These are phyloP conservation scores for Drosophila mettleri DNA, from an alignment of 2,888 invertebrate genomes.

Conservation along the genomic window DNA sequence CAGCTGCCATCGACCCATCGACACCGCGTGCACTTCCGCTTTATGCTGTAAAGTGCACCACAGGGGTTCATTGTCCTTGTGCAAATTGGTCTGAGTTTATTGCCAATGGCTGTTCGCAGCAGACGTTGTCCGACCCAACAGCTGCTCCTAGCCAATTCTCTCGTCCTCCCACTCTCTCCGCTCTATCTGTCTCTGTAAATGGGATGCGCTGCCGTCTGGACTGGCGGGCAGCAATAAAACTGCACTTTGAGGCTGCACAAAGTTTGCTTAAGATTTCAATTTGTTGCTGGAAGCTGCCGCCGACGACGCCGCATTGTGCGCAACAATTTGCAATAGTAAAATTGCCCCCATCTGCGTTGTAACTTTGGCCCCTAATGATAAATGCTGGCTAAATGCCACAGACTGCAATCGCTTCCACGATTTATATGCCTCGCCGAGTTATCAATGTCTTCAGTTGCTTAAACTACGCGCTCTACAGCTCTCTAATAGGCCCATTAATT, in stretches of 20 bases:
- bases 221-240: conserved; percentile 60
- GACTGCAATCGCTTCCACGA: conserved; percentile 61
- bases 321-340: conserved; percentile 72
- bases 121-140: conserved; percentile 57
- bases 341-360: conserved; percentile 36
- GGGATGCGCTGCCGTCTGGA: conserved; percentile 20
- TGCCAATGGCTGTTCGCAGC: conserved; percentile 63
- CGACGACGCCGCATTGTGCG: conserved; percentile 50
- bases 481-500: conserved; percentile 55
- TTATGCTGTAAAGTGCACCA: conserved; percentile 70
- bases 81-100: conserved; percentile 80
- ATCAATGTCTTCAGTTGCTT: conserved; percentile 53
- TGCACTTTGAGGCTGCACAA: conserved; percentile 68
- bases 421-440: conserved; percentile 58
- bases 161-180: not conserved
- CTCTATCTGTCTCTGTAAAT: not conserved
- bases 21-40: conserved; percentile 50
- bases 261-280: conserved; percentile 81
- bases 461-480: conserved; percentile 1
- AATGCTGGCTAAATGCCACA: conserved; percentile 65
- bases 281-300: conserved; percentile 50
- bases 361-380: conserved; percentile 73
- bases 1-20: conserved; percentile 8
- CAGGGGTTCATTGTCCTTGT: conserved; percentile 81
- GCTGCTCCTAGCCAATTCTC: conserved; percentile 34